Evolutionary conservation across 1,140 invertebrate species (phyloP).

Genomic region (Apis laboriosa): DNA sequence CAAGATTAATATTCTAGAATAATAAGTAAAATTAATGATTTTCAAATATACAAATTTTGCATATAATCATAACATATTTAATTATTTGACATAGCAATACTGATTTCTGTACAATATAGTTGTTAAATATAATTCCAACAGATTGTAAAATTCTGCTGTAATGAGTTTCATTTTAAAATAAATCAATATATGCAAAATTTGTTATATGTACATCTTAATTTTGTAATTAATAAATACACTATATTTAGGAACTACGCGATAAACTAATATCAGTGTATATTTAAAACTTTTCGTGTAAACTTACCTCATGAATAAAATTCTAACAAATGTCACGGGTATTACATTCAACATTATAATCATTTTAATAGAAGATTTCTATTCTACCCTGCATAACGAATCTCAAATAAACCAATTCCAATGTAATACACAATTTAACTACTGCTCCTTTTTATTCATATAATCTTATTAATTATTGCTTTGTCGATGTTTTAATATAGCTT

Average conservation of each 20-base stretch:
- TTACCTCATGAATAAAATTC: conserved; percentile 3
- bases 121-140: conserved; percentile 3
- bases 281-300: conserved; percentile 39
- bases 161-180: conserved; percentile 7
- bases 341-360: conserved; percentile 11
- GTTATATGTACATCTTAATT: conserved; percentile 30
- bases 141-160: conserved; percentile 10
- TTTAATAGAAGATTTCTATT: conserved; percentile 16
- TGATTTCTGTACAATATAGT: conserved; percentile 4
- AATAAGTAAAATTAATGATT: conserved; percentile 1
- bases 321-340: conserved; percentile 15
- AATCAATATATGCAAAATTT: conserved; percentile 31
- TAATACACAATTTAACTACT: conserved; percentile 3
- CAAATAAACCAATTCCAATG: conserved; percentile 7
- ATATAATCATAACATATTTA: neutral
- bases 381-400: conserved; percentile 42
- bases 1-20: conserved; percentile 20
- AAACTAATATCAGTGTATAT: conserved; percentile 59
- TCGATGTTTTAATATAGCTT: conserved; percentile 79
- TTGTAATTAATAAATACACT: conserved; percentile 39
- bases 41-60: conserved; percentile 22
- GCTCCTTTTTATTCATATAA: neutral
- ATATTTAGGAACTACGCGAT: conserved; percentile 60
- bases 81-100: conserved; percentile 1
- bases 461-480: conserved; percentile 37